Evolutionary conservation across 2,797 vertebrate genomes (phyloP), one percentile per base, ranked within the genome.

Genomic region (Petrocephalus schoutedeni): DNA sequence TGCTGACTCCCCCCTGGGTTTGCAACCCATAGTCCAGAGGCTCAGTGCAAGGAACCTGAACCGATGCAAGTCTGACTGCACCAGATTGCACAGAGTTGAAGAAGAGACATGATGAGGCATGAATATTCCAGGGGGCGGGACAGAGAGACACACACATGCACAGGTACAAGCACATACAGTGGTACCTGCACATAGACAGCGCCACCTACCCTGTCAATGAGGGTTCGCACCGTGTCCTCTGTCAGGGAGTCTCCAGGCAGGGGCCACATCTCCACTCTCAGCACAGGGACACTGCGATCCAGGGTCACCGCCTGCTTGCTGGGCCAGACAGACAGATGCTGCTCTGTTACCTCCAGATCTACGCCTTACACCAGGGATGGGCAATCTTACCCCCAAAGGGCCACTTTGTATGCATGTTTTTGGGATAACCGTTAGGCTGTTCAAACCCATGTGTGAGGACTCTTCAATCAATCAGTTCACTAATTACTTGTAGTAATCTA

Each of bases 221-320:
- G 95, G 1, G 96, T 97, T 92, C 96, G 94, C 89, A 97, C 96
- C 0, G 94, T 92, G 87, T 98, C 97, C 0, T 96, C 95, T 5
- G 97, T 97, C 93, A 97, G 95, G 0, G 95, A 95, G 89, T 99
- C 97, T 88, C 93, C 95, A 0, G 94, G 94, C 89, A 98, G 92
- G 16, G 97, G 97, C 96, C 97, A 99, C 92, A 98, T 97, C 92
- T 99, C 98, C 93, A 98, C 98, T 93, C 96, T 94, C 91, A 99
- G 93, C 91, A 94, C 93, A 0, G 97, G 97, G 54, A 95, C 94
- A 67, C 95, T 97, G 94, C 96, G 95, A 91, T 94, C 95, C 95
- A 95, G 92, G 89, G 95, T 93, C 89, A 94, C 92, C 89, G 92
- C 91, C 1, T 96, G 95, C 92, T 96, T 97, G 91, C 96, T 96